Evolutionary conservation across 2,797 vertebrate species (phyloP), one percentile per base, ranked within the genome.

Genomic region (Austrolebias charrua): DNA sequence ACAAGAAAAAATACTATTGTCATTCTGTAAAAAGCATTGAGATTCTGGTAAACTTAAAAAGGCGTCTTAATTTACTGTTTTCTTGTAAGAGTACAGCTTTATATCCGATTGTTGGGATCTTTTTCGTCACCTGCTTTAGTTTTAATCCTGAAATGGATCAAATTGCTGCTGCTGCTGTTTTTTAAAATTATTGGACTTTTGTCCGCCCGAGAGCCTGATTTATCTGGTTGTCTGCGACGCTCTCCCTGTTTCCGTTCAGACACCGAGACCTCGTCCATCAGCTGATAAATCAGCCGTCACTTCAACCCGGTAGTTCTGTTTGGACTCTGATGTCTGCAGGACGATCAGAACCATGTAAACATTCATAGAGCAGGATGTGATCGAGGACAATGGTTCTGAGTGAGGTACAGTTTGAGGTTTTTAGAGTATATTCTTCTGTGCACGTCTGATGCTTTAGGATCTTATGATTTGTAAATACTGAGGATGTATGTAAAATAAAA

Each of bases 401-500:
- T 28, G 48, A 38, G 40, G 35, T 20, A n/a, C 18, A 19, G 52
- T 38, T 33, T 11, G 31, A 5, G 12, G 51, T 53, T 54, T 20
- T 14, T 12, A 28, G 3, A 13, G 11, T 33, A 33, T 33, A 33
- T 9, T 6, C 9, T 33, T 33, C 31, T 33, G 31, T 33, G 31
- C 31, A 33, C 31, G 31, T 33, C 52, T 40, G 35, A 20, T 11
- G 52, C 18, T 54, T 19, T 3, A 31, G 20, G 63, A 24, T 24
- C 24, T 1, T 24, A 24, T 24, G 24, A 24, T 24, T 24, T 71
- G 55, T 84, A 71, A 69, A 56, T 65, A 45, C 52, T 59, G 47
- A 64, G 69, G 66, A 70, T 67, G 28, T 71, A 61, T 67, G 47
- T 33, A 53, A 83, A 68, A 59, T 73, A 79, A 69, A 76, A 52